phyloP scores from a whole-genome alignment of 1,140 invertebrate genomes.

The Brachionus calyciflorus region DNA sequence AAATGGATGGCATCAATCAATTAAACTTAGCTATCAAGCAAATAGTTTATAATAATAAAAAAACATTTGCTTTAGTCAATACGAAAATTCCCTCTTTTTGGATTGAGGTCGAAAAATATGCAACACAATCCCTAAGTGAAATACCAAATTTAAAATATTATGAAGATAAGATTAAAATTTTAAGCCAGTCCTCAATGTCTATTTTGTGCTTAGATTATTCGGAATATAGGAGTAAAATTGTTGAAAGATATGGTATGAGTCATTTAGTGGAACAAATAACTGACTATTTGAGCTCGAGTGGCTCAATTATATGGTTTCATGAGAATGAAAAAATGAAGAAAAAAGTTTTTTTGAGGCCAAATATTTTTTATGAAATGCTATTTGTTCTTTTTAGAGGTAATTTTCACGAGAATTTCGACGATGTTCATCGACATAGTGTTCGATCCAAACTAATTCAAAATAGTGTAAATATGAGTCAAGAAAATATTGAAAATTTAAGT shows the following conservation, averaged over 20 bases:
- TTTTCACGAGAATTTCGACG: conserved; percentile 13
- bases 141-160: neutral
- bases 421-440: conserved; percentile 23
- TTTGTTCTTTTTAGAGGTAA: conserved; percentile 15
- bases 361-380: conserved; percentile 11
- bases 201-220: conserved; percentile 2
- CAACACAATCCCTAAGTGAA: neutral
- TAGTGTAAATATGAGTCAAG: neutral
- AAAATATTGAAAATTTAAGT: neutral
- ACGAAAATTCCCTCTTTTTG: conserved; percentile 44
- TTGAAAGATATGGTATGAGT: conserved; percentile 34
- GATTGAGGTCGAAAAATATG: conserved; percentile 30
- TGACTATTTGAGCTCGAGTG: conserved; percentile 4
- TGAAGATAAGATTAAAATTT: conserved; percentile 33
- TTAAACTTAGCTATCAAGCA: neutral
- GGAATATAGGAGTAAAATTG: neutral
- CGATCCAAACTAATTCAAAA: conserved; percentile 28
- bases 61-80: neutral
- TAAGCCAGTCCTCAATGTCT: neutral
- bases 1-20: conserved; percentile 18
- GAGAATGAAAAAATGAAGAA: conserved; percentile 7
- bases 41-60: conserved; percentile 5
- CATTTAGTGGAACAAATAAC: conserved; percentile 39
- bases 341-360: conserved; percentile 33
- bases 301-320: neutral